phyloP scores from a whole-genome alignment of 1,140 invertebrate species.

The Diachasmimorpha longicaudata region DNA sequence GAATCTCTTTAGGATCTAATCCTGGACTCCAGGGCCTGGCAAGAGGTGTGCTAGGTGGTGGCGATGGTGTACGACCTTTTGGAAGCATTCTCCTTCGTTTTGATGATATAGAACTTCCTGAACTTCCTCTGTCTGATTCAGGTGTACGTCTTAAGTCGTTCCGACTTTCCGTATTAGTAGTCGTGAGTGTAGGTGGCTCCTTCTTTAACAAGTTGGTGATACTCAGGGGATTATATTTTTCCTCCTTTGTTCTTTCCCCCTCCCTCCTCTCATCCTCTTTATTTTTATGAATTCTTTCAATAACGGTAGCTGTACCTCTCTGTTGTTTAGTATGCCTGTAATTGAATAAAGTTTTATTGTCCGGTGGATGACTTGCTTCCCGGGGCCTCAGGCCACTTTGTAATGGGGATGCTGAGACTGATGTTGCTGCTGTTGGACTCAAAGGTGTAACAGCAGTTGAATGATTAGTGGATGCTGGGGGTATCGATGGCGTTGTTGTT shows the following conservation, averaged over 20 bases:
- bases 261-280: conserved; percentile 23
- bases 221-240: conserved; percentile 71
- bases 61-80: conserved; percentile 55
- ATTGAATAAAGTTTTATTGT: conserved; percentile 51
- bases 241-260: conserved; percentile 57
- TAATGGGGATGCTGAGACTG: conserved; percentile 40
- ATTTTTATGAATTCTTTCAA: conserved; percentile 41
- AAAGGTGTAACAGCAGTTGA: conserved; percentile 19
- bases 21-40: conserved; percentile 53
- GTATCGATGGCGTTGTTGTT: conserved; percentile 16
- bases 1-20: conserved; percentile 53
- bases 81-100: conserved; percentile 60
- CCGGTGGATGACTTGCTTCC: conserved; percentile 47
- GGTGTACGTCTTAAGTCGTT: conserved; percentile 51
- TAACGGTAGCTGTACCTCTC: conserved; percentile 34
- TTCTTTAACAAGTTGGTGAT: conserved; percentile 72
- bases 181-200: conserved; percentile 56
- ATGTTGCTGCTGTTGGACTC: conserved; percentile 41
- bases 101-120: conserved; percentile 50
- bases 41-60: conserved; percentile 44
- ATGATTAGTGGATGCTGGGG: conserved; percentile 19
- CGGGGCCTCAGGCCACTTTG: conserved; percentile 48
- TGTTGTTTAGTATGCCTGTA: conserved; percentile 50
- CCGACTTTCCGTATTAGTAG: conserved; percentile 24
- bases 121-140: conserved; percentile 54